A percentile compares a stretch with the other conserved stretches of the same genome.
phyloP scores from a whole-genome alignment of 1,140 invertebrate species.

The Pygmarrhopalites habei region DNA sequence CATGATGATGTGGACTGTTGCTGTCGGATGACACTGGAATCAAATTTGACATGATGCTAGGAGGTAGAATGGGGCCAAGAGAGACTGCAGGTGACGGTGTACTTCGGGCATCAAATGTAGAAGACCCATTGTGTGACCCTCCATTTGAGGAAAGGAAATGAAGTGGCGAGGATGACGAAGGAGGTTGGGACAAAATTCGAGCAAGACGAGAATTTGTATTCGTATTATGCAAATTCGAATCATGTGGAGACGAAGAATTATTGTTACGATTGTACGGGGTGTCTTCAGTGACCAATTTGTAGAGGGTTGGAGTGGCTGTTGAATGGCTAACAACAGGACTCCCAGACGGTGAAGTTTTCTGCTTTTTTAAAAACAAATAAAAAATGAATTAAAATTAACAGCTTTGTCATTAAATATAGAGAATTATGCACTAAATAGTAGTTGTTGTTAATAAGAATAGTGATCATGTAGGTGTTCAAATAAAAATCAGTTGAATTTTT shows the following conservation, averaged over 20 bases:
- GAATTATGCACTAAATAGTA: too few relatives aligned
- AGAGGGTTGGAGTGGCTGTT: constrained; percentile 18
- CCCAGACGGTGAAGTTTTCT: constrained; percentile 35
- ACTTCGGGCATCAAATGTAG: constrained; percentile 6
- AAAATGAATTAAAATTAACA: background rate
- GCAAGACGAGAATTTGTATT: constrained; percentile 43
- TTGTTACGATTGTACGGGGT: background rate
- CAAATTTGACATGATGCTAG: constrained; percentile 27
- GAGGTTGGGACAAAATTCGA: constrained; percentile 47
- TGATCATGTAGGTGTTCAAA: too few relatives aligned
- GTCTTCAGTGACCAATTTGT: constrained; percentile 24
- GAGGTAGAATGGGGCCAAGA: constrained; percentile 32
- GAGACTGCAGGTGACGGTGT: constrained; percentile 39
- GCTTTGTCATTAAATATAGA: too few relatives aligned
- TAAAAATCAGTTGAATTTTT: too few relatives aligned
- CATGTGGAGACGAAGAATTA: constrained; percentile 24
- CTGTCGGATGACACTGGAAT: constrained; percentile 35
- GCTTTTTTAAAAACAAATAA: background rate
- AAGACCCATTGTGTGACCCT: constrained; percentile 7
- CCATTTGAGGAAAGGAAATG: constrained; percentile 11
- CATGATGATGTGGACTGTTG: constrained; percentile 13
- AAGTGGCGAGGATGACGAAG: constrained; percentile 34
- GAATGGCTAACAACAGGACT: constrained; percentile 23
- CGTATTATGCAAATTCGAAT: background rate
- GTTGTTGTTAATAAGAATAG: too few relatives aligned